Conservation (phyloP, 2,888 invertebrate genomes). For the Amphipoea lucens region DNA sequence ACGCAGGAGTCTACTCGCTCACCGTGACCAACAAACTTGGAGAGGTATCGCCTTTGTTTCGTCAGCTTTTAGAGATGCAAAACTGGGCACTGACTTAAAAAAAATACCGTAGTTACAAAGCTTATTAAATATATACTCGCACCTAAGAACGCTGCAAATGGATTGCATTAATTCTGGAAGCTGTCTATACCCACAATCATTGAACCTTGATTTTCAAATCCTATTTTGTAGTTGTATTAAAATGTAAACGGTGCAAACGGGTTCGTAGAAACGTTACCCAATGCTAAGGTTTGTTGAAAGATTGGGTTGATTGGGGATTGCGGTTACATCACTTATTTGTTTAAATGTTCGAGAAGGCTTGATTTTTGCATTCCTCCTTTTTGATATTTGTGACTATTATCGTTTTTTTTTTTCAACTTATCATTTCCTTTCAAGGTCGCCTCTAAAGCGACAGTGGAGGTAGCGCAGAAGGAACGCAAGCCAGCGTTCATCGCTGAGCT, state of each 20-base stretch:
- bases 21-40: conserved; percentile 94
- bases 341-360: no score
- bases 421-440: conserved; percentile 78
- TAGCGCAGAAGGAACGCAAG: conserved; percentile 93
- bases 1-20: conserved; percentile 96
- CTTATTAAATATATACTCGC: background rate
- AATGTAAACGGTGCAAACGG: no score
- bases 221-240: no score
- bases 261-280: no score
- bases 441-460: conserved; percentile 89
- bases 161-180: background rate
- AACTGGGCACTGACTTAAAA: background rate
- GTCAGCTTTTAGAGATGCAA: background rate
- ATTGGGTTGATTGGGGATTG: no score
- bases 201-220: background rate
- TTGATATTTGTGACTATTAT: no score
- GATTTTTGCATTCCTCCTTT: no score
- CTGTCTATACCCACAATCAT: no score
- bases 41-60: conserved; percentile 80
- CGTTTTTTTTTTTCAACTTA: no score
- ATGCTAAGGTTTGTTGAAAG: no score
- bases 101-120: background rate
- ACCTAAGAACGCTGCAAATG: background rate
- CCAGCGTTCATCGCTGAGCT: conserved; percentile 94
- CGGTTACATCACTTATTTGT: no score